phyloP scores from a whole-genome alignment of 2,797 vertebrate genomes.

The Spondyliosoma cantharus region DNA sequence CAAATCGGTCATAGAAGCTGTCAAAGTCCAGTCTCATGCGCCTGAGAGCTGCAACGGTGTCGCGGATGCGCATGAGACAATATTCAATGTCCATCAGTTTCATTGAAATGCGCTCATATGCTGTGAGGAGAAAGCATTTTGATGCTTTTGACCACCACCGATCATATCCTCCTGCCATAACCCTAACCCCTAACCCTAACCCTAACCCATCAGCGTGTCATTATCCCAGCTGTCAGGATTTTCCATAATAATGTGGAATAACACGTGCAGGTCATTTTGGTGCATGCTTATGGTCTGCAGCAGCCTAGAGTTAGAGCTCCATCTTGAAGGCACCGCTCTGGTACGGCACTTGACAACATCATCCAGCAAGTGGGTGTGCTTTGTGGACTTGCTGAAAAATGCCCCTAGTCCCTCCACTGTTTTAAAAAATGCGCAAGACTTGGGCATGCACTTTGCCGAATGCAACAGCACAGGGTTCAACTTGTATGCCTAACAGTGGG shows the following conservation, averaged over 20 bases:
- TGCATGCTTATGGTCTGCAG: constrained; percentile 32
- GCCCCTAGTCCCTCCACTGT: neutral
- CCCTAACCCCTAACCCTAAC: too few relatives aligned
- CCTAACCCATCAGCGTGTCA: constrained; percentile 19
- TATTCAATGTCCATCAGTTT: too few relatives aligned
- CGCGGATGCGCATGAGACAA: too few relatives aligned
- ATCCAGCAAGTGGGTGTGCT: constrained; percentile 8
- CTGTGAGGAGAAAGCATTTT: too few relatives aligned
- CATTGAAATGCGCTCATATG: too few relatives aligned
- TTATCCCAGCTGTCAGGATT: constrained; percentile 26
- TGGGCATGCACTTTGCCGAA: constrained; percentile 31
- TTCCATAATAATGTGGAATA: constrained; percentile 1
- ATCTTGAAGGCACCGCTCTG: neutral
- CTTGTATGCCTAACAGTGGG: constrained; percentile 36
- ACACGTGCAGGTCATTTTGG: constrained; percentile 14
- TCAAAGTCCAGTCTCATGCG: too few relatives aligned
- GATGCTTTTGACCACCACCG: too few relatives aligned
- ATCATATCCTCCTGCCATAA: neutral
- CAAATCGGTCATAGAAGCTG: too few relatives aligned
- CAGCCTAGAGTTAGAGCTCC: neutral
- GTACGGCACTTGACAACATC: neutral
- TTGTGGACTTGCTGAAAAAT: constrained; percentile 29
- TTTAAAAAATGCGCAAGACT: constrained; percentile 4
- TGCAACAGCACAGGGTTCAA: constrained; percentile 43
- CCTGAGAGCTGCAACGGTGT: too few relatives aligned